Evolutionary conservation across 2,113 vertebrate genomes (phyloP), one percentile per base, ranked within the genome.

Genomic region (Cyanistes caeruleus): DNA sequence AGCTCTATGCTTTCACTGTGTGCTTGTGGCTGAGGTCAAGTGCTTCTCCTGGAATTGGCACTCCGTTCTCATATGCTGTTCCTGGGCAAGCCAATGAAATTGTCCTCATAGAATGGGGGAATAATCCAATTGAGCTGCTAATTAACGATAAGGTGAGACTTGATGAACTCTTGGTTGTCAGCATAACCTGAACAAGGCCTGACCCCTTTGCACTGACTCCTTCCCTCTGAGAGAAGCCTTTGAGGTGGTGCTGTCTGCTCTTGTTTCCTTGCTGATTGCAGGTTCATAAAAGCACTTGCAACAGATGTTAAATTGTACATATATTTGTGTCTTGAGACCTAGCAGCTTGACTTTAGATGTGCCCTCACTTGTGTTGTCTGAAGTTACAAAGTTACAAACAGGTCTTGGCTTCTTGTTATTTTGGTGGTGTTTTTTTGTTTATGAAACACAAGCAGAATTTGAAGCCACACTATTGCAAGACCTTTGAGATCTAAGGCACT

Each of bases 1-100:
- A 99, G 96, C 98, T 99, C 87, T 99, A 99, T 1, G 98, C 99
- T 65, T 99, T 99, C 87, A 99, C 99, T 11, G 98, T 99, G 33
- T 99, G 99, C 96, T 98, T 99, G 98, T 99, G 99, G 99, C 97
- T 99, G 82, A 99, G 99, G 73, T 99, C 99, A 35, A 99, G 99
- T 1, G 99, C 99, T 55, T 99, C 98, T 3, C 99, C 99, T 0
- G 99, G 99, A 24, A 99, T 99, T 13, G 99, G 99, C 76, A 99
- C 99, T 18, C 99, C 99, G 0, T 99, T 99, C 96, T 99, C 99
- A 1, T 99, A 99, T 0, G 99, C 99, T 0, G 99, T 99, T 59
- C 98, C 99, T 0, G 99, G 99, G 43, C 99, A 99, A 94, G 99
- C 99, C 92, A 99, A 99, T 22, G 99, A 99, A 97, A 99, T 99